Base-by-base conservation (phyloP, 2,113 vertebrate species). In the Burhinus bistriatus region DNA sequence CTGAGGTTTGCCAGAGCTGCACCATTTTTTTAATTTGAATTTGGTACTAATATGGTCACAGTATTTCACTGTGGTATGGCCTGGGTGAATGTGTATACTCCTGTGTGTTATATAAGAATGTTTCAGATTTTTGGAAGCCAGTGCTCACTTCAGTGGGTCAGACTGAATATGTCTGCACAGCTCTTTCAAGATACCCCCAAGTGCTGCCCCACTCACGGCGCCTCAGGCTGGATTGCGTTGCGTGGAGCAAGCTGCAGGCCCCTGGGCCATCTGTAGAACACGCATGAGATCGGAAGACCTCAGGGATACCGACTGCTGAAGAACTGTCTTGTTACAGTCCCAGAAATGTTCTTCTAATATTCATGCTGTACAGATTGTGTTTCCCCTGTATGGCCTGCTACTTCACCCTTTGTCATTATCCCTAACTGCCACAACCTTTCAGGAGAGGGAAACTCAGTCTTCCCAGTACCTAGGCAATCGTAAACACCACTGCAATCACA, bases 171-270 rank as follows among this genome's bases (percentile, higher is more conserved):
- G 42, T 44, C 73, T 68, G 9, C 19, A 3, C 3, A 12, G 34
- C 52, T 58, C 45, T 72, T 76, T 32, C 38, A 49, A 32, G 80
- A 12, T 52, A 20, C 10, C 44, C 34, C 76, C 0, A 1, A 59
- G 86, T 4, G 2, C 29, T 15, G 1, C 44, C 9, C 19, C 26
- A 51, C 40, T 89, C 26, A 6, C 0, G 0, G 44, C 1, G 17
- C 76, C 83, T 89, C 3, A 11, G 87, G 83, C 62, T 86, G 38
- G 61, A 40, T 11, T 51, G 66, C n/a, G 34, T 29, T 55, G 13
- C 12, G 4, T 9, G 2, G 57, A 80, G 77, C 32, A 51, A 86
- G 49, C 54, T 34, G 15, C 64, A 83, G 76, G 36, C 30, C 80
- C 54, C 54, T 72, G 44, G 80, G 87, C 87, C 40, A 15, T 30